A percentile compares a stretch with the other conserved stretches of the same genome.
phyloP scores from a whole-genome alignment of 2,797 vertebrate genomes.

The Pangasius sanitwongsei region DNA sequence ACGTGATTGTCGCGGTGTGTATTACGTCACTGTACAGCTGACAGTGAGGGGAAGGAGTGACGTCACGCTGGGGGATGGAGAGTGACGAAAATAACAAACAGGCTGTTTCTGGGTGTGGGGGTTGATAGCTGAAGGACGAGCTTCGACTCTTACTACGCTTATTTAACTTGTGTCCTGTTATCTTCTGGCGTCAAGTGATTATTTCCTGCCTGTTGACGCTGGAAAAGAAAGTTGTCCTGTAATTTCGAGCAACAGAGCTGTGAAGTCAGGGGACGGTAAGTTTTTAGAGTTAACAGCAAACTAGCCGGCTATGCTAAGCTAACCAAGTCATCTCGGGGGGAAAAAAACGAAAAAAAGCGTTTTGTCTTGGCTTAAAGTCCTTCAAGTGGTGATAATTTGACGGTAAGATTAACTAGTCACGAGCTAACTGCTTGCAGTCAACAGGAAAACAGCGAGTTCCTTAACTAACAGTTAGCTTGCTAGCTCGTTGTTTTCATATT shows the following conservation, averaged over 20 bases:
- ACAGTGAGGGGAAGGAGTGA: slow-evolving; percentile 23
- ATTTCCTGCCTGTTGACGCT: neutral
- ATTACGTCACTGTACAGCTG: slow-evolving; percentile 37
- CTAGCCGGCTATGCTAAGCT: slow-evolving; percentile 30
- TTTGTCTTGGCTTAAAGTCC: neutral
- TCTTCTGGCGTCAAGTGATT: neutral
- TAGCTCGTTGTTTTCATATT: neutral
- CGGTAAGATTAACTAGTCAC: neutral
- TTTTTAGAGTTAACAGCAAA: slow-evolving; percentile 15
- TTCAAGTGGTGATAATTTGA: neutral
- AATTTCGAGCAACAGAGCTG: neutral
- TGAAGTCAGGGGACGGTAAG: slow-evolving; percentile 16
- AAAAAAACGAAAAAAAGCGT: neutral
- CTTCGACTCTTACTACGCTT: neutral
- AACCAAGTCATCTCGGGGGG: neutral
- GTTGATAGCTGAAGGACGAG: slow-evolving; percentile 26
- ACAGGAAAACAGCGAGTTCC: neutral
- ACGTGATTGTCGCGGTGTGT: neutral
- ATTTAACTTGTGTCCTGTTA: neutral
- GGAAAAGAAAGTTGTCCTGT: neutral
- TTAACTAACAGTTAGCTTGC: neutral
- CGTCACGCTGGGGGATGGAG: slow-evolving; percentile 44
- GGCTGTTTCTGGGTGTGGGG: slow-evolving; percentile 47
- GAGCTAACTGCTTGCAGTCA: neutral
- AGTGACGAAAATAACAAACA: slow-evolving; percentile 51